Evolutionary conservation across 2,888 invertebrate species (phyloP), one percentile per base, ranked within the genome.

Genomic region (Andrena hattorfiana): DNA sequence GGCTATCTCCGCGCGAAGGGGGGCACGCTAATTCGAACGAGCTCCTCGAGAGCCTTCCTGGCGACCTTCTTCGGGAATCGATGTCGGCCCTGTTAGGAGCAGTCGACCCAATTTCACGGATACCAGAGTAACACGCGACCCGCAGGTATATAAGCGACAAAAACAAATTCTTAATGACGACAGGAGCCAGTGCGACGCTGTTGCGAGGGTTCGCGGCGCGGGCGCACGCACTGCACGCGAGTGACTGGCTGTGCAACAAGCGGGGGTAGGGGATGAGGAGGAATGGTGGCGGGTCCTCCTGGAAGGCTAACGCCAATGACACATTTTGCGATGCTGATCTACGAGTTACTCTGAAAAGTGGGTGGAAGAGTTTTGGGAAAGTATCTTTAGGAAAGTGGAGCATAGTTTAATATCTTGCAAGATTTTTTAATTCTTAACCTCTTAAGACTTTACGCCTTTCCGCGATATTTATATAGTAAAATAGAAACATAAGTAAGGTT

Each of bases 11-110:
- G 30, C 30, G 32, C 63, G 64, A 26, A 59, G 48, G 49, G 23
- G 35, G 70, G 30, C 54, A 28, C 13, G 56, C 28, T 67, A 23
- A 71, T 67, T 62, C 71, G 26, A 49, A 72, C 67, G 80, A 78
- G 62, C 67, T 72, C 72, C 80, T 81, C 35, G 71, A 71, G 79
- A 67, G 79, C 80, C 42, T 71, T 80, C 70, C 80, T 68, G 56
- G 56, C 75, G 82, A 82, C 81, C 82, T 81, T 81, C 54, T 75
- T 75, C 67, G 70, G 81, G 81, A 82, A 82, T 82, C 81, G 82
- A 82, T 82, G 82, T 26, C 48, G 82, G 48, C 81, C 81, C 74
- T 82, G 81, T 82, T 82, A 67, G 64, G 81, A 73, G 59, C 81
- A 59, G 64, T 23, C 75, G 82, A 81, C 82, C 82, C 62, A 82